Conservation (phyloP, 2,888 invertebrate genomes). For the Willowsia nigromaculata region DNA sequence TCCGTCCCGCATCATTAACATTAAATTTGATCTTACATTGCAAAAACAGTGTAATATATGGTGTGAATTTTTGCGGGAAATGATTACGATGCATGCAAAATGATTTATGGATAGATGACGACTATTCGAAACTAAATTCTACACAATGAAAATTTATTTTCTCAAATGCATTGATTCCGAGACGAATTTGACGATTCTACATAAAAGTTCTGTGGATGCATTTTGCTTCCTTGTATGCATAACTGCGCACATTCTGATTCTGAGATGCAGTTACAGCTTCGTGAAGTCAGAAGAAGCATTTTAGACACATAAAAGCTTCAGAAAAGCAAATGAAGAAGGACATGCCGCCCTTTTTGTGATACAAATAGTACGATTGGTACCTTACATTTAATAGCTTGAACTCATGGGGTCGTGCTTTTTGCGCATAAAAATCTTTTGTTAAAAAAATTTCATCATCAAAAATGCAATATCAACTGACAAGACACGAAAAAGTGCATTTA, state of each 20-base stretch:
- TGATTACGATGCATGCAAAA: not conserved
- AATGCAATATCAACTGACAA: not conserved
- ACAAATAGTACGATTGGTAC: no score
- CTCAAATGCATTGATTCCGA: not conserved
- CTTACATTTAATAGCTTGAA: no score
- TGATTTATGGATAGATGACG: not conserved
- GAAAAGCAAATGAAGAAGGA: not conserved
- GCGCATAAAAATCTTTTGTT: not conserved
- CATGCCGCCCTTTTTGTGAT: not conserved
- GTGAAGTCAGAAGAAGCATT: no score
- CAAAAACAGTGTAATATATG: not conserved
- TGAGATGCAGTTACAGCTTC: not conserved
- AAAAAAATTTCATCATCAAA: conserved; percentile 33
- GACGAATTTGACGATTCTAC: not conserved
- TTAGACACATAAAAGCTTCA: no score
- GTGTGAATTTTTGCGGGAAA: conserved; percentile 28
- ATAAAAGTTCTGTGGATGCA: not conserved
- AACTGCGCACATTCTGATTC: not conserved
- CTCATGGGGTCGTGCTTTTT: not conserved
- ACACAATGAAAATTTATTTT: not conserved
- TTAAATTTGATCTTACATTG: not conserved
- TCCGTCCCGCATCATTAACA: conserved; percentile 25
- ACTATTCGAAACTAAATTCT: not conserved
- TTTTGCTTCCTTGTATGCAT: conserved; percentile 25
- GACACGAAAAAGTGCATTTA: not conserved